These are phyloP conservation scores for Leptodactylus fuscus DNA, from an alignment of 2,113 vertebrate species.

Conservation along the genomic window DNA sequence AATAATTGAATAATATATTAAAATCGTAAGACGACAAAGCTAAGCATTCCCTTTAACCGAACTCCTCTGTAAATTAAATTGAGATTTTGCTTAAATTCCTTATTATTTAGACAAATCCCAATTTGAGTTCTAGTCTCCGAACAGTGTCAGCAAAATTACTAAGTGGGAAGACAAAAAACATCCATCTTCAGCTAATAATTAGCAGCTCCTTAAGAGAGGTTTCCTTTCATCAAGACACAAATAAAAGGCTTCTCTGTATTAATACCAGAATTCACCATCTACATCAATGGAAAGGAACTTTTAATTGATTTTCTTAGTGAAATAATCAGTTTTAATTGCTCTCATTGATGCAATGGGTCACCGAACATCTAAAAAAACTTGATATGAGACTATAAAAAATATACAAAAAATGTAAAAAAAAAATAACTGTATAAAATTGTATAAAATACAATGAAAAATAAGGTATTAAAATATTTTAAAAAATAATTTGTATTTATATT, in stretches of 20 bases:
- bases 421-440: neutral
- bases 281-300: neutral
- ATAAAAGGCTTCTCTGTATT: neutral
- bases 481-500: too few species aligned
- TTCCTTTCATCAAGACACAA: constrained; percentile 7
- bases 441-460: too few species aligned
- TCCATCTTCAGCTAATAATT: constrained; percentile 2
- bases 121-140: neutral
- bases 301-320: neutral
- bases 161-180: constrained; percentile 19
- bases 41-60: neutral
- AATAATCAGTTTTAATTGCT: constrained; percentile 11
- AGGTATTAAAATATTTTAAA: too few species aligned
- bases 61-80: neutral
- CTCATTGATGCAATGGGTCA: neutral
- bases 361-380: neutral
- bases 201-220: neutral
- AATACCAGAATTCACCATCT: neutral
- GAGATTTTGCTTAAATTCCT: neutral
- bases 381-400: neutral
- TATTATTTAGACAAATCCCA: neutral
- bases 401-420: neutral
- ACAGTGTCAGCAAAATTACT: constrained; percentile 7
- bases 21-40: neutral
- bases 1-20: neutral